These are phyloP conservation scores for Campodea augens DNA, from an alignment of 1,140 invertebrate genomes.

Conservation along the genomic window DNA sequence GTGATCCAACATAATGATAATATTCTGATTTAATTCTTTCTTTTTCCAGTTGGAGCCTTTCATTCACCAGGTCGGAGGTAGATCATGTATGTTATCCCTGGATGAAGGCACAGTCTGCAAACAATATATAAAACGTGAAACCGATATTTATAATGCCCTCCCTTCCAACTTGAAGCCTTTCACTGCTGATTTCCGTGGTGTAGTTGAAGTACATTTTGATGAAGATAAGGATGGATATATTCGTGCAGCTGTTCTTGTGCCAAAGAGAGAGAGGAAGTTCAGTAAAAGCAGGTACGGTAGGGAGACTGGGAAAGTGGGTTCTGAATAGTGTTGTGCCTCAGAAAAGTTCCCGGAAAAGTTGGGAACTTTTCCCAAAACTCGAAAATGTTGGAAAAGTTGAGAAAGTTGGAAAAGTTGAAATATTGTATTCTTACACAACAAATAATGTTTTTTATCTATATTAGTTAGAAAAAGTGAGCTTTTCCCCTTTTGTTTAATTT, in stretches of 20 bases:
- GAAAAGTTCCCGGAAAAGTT: too few relatives aligned
- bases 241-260: constrained; percentile 25
- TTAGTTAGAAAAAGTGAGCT: too few relatives aligned
- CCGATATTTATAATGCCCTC: constrained; percentile 32
- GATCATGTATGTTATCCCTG: constrained; percentile 33
- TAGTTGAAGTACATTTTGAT: constrained; percentile 20
- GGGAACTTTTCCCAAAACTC: too few relatives aligned
- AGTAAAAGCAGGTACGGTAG: background rate
- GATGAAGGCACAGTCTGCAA: constrained; percentile 37
- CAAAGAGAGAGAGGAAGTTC: constrained; percentile 15
- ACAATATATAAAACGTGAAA: constrained; percentile 33
- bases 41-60: constrained; percentile 25
- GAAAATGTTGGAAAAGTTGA: too few relatives aligned
- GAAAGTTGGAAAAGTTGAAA: too few relatives aligned
- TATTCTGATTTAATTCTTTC: too few relatives aligned
- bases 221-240: constrained; percentile 28
- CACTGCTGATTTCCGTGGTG: constrained; percentile 29
- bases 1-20: background rate
- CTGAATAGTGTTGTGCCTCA: too few relatives aligned
- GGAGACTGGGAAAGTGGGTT: too few relatives aligned
- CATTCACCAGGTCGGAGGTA: constrained; percentile 36
- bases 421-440: too few relatives aligned
- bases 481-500: too few relatives aligned
- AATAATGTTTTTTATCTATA: too few relatives aligned
- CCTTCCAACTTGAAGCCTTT: constrained; percentile 30